These are phyloP conservation scores for Protodeltote pygarga DNA, from an alignment of 2,888 invertebrate genomes.

Conservation along the genomic window DNA sequence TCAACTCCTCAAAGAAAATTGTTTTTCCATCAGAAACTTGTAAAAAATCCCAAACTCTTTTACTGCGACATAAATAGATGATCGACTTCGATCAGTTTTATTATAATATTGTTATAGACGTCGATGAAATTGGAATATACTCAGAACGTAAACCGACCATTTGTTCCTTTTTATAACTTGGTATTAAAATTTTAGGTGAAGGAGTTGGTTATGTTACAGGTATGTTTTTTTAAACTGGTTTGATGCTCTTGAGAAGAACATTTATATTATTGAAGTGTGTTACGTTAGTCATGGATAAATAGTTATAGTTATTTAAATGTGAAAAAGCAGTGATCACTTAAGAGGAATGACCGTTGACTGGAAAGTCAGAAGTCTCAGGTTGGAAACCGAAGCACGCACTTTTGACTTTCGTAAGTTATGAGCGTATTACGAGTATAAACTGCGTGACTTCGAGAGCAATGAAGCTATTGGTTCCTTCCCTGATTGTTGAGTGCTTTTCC, in stretches of 20 bases:
- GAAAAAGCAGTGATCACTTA: too few relatives aligned
- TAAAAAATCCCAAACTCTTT: background rate
- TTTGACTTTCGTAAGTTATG: too few relatives aligned
- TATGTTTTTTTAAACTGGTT: background rate
- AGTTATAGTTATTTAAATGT: too few relatives aligned
- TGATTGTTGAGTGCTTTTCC: too few relatives aligned
- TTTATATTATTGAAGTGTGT: too few relatives aligned
- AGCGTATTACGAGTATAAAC: too few relatives aligned
- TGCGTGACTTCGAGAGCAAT: too few relatives aligned
- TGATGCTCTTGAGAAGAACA: background rate
- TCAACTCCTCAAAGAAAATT: background rate
- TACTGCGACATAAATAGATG: slow-evolving; percentile 1
- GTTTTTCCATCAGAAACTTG: background rate
- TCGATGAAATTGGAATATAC: slow-evolving; percentile 1
- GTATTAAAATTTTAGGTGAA: background rate
- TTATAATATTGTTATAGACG: background rate
- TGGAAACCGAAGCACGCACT: too few relatives aligned
- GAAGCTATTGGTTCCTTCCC: too few relatives aligned
- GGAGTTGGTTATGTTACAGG: background rate
- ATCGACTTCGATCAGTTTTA: background rate
- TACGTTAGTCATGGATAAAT: too few relatives aligned
- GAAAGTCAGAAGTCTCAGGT: too few relatives aligned
- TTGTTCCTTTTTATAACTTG: background rate
- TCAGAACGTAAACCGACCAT: background rate
- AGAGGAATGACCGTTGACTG: too few relatives aligned